Percentiles rank a stretch among this genome's conserved stretches.
Conservation (phyloP, 2,888 invertebrate genomes). For the Tachina grossa region DNA sequence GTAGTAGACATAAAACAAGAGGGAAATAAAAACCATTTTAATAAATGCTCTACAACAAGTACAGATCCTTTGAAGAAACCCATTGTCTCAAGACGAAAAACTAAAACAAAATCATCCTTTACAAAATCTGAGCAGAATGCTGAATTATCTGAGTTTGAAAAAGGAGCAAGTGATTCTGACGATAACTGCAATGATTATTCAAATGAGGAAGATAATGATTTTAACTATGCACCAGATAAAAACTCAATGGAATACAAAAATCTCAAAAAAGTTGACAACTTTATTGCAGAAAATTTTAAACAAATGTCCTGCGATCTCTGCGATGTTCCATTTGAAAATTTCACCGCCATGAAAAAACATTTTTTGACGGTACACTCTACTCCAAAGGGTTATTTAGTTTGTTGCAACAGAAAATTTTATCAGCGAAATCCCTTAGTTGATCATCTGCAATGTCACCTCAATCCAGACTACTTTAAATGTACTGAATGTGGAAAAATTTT, state of each 20-base stretch:
- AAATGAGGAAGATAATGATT: constrained; percentile 74
- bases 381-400: constrained; percentile 76
- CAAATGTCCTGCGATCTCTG: constrained; percentile 76
- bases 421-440: constrained; percentile 76
- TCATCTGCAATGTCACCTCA: constrained; percentile 77
- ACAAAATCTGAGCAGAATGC: constrained; percentile 43
- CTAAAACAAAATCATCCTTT: background rate
- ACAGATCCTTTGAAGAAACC: constrained; percentile 46
- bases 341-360: constrained; percentile 76
- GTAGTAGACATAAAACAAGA: constrained; percentile 10
- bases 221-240: constrained; percentile 70
- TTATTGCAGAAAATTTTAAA: constrained; percentile 77
- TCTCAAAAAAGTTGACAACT: constrained; percentile 76
- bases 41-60: background rate
- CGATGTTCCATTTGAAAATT: constrained; percentile 75
- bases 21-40: background rate
- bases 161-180: constrained; percentile 53
- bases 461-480: constrained; percentile 79
- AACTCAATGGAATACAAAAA: constrained; percentile 75
- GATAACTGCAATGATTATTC: constrained; percentile 29
- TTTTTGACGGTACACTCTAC: constrained; percentile 74
- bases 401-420: constrained; percentile 78
- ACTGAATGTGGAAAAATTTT: constrained; percentile 74
- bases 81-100: constrained; percentile 1
- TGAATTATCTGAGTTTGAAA: constrained; percentile 49